Conservation (phyloP, 2,113 vertebrate genomes). For the Pygoscelis antarcticus region DNA sequence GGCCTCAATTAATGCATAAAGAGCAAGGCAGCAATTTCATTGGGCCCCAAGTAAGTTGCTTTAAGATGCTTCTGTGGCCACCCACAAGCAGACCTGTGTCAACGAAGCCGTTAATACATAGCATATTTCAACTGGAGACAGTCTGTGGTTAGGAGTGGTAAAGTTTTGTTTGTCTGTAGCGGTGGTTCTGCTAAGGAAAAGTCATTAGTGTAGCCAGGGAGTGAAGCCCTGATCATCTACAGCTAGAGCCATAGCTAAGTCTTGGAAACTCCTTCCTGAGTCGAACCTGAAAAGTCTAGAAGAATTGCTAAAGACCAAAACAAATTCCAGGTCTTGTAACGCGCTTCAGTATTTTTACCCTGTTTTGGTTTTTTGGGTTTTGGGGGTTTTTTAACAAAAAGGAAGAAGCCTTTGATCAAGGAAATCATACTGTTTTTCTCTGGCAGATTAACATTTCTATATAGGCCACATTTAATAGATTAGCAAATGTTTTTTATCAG, state of each 20-base stretch:
- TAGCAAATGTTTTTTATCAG: background rate
- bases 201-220: background rate
- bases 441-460: background rate
- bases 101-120: background rate
- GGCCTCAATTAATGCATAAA: background rate
- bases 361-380: background rate
- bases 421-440: background rate
- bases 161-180: background rate
- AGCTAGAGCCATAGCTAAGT: background rate
- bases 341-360: background rate
- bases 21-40: background rate
- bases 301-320: background rate
- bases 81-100: background rate
- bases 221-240: background rate
- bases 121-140: accelerated
- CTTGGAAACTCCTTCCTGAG: background rate
- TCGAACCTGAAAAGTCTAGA: background rate
- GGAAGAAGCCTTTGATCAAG: background rate
- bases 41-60: background rate
- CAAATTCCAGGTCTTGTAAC: background rate
- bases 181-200: background rate
- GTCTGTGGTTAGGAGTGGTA: background rate
- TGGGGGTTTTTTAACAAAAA: background rate
- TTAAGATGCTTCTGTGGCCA: background rate
- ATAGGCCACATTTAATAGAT: background rate